phyloP scores from a whole-genome alignment of 2,113 vertebrate genomes.

The Actenoides lindsayi region DNA sequence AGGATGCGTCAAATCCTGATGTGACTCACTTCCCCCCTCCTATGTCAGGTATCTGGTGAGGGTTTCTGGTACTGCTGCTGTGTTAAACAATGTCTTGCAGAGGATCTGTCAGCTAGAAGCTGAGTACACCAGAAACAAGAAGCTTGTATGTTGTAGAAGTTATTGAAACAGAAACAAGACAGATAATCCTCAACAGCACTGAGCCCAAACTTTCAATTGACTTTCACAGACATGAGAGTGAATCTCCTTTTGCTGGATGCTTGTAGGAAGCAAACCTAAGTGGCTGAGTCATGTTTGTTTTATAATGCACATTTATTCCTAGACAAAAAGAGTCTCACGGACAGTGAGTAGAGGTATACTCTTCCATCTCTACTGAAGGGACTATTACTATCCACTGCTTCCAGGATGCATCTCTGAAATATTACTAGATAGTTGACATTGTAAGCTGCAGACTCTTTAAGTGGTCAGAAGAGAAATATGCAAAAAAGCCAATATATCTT shows the following conservation, averaged over 20 bases:
- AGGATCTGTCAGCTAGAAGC: neutral
- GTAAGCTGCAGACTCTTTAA: slow-evolving; percentile 15
- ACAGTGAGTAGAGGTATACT: neutral
- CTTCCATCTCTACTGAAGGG: neutral
- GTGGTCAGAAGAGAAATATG: slow-evolving; percentile 31
- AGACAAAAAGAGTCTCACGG: neutral
- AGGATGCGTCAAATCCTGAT: neutral
- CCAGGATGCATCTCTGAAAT: neutral
- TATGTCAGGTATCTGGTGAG: neutral
- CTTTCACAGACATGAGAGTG: neutral
- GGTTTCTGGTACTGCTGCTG: neutral
- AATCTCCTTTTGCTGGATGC: neutral
- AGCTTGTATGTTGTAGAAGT: neutral
- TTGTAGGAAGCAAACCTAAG: neutral
- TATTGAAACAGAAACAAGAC: neutral
- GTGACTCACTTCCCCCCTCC: neutral
- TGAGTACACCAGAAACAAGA: neutral
- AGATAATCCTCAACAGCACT: neutral
- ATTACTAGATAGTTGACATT: neutral
- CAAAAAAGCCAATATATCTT: neutral
- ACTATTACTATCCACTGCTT: neutral
- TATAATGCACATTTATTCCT: neutral
- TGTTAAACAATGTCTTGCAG: neutral
- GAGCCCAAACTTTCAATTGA: neutral
- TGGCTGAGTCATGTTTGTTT: neutral